Base-by-base conservation (phyloP, 1,140 invertebrate species). In the Melipona quadrifasciata region DNA sequence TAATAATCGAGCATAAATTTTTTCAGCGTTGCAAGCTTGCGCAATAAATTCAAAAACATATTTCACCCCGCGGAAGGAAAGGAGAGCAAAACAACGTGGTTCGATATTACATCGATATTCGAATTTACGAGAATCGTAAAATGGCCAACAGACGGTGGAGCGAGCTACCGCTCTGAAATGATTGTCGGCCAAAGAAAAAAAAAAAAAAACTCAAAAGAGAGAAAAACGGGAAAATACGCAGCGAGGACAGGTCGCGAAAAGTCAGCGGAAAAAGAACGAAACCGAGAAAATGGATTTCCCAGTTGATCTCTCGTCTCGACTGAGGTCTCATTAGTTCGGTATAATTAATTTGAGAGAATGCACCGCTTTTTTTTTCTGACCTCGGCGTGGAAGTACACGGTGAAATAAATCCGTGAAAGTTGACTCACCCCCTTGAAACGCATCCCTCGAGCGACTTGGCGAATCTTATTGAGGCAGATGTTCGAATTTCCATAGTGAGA, bases 51-150 rank as follows among this genome's bases (percentile, higher is more conserved):
- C 24, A 14, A 17, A 47, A n/a, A 55, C 19, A 73, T 31, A 53
- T 53, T 73, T 27, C 16, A 34, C 14, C 39, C 6, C 0, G 3
- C 16, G 21, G 11, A 14, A 19, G 21, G 24, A 11, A 19, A 39
- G n/a, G 14, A 12, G 19, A 10, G 34, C 1, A 27, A 68, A 58
- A 65, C 31, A 75, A 58, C 6, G 5, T 8, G 27, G n/a, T 6
- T 27, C 19, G 58, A 75, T 61, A 34, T 24, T 65, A 55, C n/a
- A 75, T 51, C 10, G 24, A 70, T 31, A 61, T 55, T 57, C 55
- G 61, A 39, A 61, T 80, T 74, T 83, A 83, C 21, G 17, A 55
- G 10, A 3, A 2, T 57, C 39, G 27, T 76, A 72, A 86, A 80
- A 75, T 34, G 31, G 39, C 21, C 81, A 65, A 82, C 81, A 58